These are phyloP conservation scores for Microtus ochrogaster DNA, from an alignment of 2,113 vertebrate genomes.

Conservation along the genomic window DNA sequence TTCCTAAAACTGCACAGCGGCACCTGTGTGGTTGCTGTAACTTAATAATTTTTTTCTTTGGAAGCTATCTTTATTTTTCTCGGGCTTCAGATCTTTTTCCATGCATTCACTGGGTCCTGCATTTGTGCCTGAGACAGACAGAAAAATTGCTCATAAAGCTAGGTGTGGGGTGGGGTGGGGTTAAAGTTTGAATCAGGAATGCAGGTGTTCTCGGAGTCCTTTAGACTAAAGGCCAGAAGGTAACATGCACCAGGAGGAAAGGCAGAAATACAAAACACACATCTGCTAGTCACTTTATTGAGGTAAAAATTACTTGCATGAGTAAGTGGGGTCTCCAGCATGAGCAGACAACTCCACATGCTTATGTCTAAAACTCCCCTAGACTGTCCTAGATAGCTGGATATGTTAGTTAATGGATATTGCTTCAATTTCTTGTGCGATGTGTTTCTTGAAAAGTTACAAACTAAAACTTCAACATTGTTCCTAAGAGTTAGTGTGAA, in stretches of 20 bases:
- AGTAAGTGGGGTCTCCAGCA: background rate
- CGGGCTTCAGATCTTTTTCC: background rate
- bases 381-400: background rate
- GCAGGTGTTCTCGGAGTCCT: background rate
- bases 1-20: conserved; percentile 66
- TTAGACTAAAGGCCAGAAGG: background rate
- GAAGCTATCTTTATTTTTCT: conserved; percentile 18
- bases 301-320: background rate
- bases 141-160: background rate
- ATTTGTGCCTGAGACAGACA: background rate
- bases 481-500: conserved; percentile 4
- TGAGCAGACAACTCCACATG: background rate
- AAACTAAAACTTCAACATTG: background rate
- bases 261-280: background rate
- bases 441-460: background rate
- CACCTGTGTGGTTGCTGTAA: conserved; percentile 51
- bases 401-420: background rate
- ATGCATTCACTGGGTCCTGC: background rate
- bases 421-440: background rate
- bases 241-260: background rate
- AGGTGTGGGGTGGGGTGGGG: background rate
- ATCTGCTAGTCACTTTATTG: background rate
- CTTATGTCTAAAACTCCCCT: background rate
- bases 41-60: conserved; percentile 39
- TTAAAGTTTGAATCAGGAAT: background rate